Base-by-base conservation (phyloP, 1,140 invertebrate species). In the Drosophila pseudoobscura region DNA sequence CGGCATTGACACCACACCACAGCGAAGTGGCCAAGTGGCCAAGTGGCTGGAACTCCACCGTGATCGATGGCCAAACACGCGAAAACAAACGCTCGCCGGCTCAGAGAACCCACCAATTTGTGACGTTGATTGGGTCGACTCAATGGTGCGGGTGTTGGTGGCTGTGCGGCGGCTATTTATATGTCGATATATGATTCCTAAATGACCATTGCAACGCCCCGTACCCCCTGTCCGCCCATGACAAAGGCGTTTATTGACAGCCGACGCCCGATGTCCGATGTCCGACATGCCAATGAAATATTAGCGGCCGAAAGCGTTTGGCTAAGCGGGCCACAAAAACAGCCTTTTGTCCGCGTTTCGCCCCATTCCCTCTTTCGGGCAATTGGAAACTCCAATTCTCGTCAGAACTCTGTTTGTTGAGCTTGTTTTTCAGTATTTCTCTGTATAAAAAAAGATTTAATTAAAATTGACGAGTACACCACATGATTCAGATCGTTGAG, bases 181-280 rank as follows among this genome's bases (percentile, higher is more conserved):
- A 24, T 60, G 6, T 77, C 29, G 65, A 77, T 61, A 59, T 80
- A 74, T 73, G 75, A 78, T 71, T 75, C 66, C 61, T 53, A 71
- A 64, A 56, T 75, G 66, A 15, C 22, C 54, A 55, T 44, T 44
- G 44, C 54, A 39, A 39, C 11, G 35, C 35, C 35, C 52, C 9
- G 41, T 44, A 29, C 26, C 53, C 53, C 29, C 47, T 57, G 47
- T 35, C 47, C 29, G 26, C 43, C 45, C 17, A 41, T 49, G 49
- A 75, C 62, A 75, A 82, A 72, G 70, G 74, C 61, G 75, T 63
- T 79, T 83, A 88, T 88, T 89, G 83, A 88, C 84, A 88, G 84
- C 61, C 65, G 65, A 70, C 31, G 31, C 9, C 71, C 78, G 71
- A 87, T 88, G 78, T 79, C 51, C 46, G 71, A 75, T 88, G 78